Evolutionary conservation across 2,113 vertebrate species (phyloP).

Genomic region (Acanthisitta chloris): DNA sequence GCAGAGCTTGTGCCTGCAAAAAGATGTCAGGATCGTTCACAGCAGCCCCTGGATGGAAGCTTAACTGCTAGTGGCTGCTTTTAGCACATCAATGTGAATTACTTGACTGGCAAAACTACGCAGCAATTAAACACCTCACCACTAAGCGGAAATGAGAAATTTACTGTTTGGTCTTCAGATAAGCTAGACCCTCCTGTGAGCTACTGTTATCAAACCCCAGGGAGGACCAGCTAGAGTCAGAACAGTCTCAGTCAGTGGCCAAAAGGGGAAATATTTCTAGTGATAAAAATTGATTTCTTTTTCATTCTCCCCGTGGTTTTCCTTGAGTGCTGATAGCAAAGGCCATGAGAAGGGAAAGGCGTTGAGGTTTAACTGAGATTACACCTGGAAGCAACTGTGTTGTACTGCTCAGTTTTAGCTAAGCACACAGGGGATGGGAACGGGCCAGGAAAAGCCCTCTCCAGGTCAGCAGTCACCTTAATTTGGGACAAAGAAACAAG

Average conservation of each 20-base stretch:
- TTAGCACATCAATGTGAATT: conserved; percentile 77
- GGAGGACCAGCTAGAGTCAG: conserved; percentile 25
- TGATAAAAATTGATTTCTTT: conserved; percentile 46
- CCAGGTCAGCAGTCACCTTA: neutral
- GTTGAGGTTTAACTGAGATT: neutral
- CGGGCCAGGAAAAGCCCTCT: neutral
- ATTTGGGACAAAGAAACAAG: neutral
- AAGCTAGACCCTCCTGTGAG: conserved; percentile 58
- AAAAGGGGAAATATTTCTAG: conserved; percentile 28
- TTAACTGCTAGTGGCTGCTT: conserved; percentile 77
- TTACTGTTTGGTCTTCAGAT: conserved; percentile 76
- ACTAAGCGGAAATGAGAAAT: conserved; percentile 79
- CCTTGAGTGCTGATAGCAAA: neutral
- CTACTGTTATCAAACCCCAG: conserved; percentile 44
- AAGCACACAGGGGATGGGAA: neutral
- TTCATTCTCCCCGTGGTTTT: neutral
- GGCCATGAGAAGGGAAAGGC: neutral
- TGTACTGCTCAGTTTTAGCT: conserved; percentile 8
- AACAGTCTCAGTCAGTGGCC: neutral
- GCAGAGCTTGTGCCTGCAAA: conserved; percentile 61
- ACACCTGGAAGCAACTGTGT: neutral
- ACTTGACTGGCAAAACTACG: conserved; percentile 80
- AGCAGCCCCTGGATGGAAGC: conserved; percentile 45
- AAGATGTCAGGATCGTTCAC: conserved; percentile 77
- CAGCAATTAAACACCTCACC: conserved; percentile 80